Evolutionary conservation across 2,113 vertebrate species (phyloP).

Genomic region (Tylochromis polylepis): DNA sequence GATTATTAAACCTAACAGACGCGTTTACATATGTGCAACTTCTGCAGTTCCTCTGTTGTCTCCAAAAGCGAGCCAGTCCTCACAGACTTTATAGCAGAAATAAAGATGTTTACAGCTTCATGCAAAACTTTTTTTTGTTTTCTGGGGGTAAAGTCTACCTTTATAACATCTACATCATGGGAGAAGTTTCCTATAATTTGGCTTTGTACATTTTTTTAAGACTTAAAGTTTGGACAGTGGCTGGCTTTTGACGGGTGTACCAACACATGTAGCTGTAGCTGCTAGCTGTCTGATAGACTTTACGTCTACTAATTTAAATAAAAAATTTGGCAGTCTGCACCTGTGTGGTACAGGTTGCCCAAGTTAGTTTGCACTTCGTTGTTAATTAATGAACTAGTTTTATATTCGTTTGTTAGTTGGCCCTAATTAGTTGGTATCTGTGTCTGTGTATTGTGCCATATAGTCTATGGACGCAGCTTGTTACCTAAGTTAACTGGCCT

Average conservation of each 20-base stretch:
- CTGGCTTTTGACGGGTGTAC: rapidly evolving
- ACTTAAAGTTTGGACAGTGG: rapidly evolving
- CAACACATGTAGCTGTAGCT: background rate
- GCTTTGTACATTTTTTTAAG: background rate
- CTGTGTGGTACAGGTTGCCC: too few species aligned
- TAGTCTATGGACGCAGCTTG: too few species aligned
- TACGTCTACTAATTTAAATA: too few species aligned
- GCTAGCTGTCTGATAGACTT: too few species aligned
- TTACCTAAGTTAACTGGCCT: too few species aligned
- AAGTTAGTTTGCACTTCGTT: too few species aligned
- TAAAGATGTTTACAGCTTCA: background rate
- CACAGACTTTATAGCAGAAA: background rate
- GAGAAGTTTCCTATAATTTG: background rate
- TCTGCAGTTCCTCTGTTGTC: background rate
- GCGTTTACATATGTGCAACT: background rate
- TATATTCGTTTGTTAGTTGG: too few species aligned
- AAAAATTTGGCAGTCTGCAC: too few species aligned
- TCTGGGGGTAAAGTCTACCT: background rate
- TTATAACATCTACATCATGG: background rate
- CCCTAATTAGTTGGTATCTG: too few species aligned
- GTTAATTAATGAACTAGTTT: too few species aligned
- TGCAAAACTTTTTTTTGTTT: background rate
- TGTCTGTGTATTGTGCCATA: too few species aligned
- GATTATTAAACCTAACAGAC: too few species aligned
- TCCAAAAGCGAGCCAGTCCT: background rate